phyloP scores from a whole-genome alignment of 2,797 vertebrate genomes.

The Carapus acus region DNA sequence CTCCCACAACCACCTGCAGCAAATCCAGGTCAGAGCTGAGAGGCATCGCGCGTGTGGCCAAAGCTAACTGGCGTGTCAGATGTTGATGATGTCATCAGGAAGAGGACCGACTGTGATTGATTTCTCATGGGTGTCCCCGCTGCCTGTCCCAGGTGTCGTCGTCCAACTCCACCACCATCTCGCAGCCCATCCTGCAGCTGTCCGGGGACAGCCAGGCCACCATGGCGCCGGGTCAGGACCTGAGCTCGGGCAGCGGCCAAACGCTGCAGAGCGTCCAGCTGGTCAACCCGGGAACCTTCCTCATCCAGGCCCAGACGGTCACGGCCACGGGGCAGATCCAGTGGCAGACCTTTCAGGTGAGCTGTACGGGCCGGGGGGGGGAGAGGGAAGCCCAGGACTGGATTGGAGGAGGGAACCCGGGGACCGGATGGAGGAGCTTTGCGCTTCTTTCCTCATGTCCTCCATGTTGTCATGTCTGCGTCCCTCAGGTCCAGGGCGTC shows the following conservation, averaged over 20 bases:
- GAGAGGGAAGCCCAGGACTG: too few relatives aligned
- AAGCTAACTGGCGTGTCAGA: too few relatives aligned
- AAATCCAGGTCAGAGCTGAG: slow-evolving; percentile 82
- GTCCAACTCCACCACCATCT: slow-evolving; percentile 80
- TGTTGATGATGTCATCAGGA: too few relatives aligned
- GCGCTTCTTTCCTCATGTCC: too few relatives aligned
- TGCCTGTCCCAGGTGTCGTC: slow-evolving; percentile 79
- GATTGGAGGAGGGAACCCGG: too few relatives aligned
- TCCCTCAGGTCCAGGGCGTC: slow-evolving; percentile 90
- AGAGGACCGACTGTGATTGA: too few relatives aligned
- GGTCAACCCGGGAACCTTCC: slow-evolving; percentile 95
- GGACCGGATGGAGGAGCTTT: too few relatives aligned
- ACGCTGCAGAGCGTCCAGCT: slow-evolving; percentile 95
- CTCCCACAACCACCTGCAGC: slow-evolving; percentile 90
- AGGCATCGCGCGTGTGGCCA: neutral
- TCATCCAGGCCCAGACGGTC: slow-evolving; percentile 98
- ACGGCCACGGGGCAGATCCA: slow-evolving; percentile 97
- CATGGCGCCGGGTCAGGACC: slow-evolving; percentile 84
- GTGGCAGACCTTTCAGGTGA: slow-evolving; percentile 97
- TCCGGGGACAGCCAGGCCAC: slow-evolving; percentile 75
- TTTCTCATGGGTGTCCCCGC: neutral
- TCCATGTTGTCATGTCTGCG: too few relatives aligned
- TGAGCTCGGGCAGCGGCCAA: slow-evolving; percentile 76
- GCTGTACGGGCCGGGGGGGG: too few relatives aligned
- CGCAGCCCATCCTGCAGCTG: slow-evolving; percentile 85